These are phyloP conservation scores for Venustoraphidia nigricollis DNA, from an alignment of 2,888 invertebrate species.

Conservation along the genomic window DNA sequence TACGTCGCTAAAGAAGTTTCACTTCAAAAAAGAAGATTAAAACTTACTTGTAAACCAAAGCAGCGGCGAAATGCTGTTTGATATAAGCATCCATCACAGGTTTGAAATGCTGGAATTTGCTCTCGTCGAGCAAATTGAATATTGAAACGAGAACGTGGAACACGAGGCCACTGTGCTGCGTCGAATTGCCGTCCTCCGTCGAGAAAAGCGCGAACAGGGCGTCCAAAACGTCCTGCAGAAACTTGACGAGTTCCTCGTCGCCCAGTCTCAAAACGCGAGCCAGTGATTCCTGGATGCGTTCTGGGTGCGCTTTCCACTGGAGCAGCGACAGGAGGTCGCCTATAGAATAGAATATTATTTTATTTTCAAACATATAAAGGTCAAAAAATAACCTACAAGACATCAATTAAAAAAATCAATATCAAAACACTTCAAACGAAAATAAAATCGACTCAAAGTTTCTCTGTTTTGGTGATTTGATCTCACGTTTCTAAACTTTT, in stretches of 20 bases:
- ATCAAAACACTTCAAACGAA: not conserved
- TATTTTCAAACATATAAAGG: too few species aligned
- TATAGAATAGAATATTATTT: too few species aligned
- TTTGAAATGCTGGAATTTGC: constrained; percentile 85
- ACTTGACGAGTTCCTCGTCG: constrained; percentile 86
- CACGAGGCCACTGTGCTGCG: constrained; percentile 77
- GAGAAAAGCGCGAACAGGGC: constrained; percentile 87
- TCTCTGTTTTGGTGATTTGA: too few species aligned
- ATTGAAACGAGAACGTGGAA: constrained; percentile 87
- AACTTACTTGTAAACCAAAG: constrained; percentile 78
- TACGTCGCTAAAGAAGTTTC: too few species aligned
- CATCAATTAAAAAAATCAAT: too few species aligned
- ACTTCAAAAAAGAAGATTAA: not conserved
- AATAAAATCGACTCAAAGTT: too few species aligned
- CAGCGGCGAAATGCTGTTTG: constrained; percentile 86
- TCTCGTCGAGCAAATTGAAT: constrained; percentile 77
- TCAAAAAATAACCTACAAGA: too few species aligned
- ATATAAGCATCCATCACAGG: constrained; percentile 91
- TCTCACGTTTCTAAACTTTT: too few species aligned
- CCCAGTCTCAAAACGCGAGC: constrained; percentile 67
- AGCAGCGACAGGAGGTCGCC: constrained; percentile 76
- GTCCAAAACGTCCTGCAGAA: constrained; percentile 86
- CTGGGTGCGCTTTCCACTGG: constrained; percentile 83
- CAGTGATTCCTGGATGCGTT: constrained; percentile 73
- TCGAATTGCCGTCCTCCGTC: constrained; percentile 81